A percentile compares a stretch with the other conserved stretches of the same genome.
phyloP scores from a whole-genome alignment of 2,888 invertebrate species.

The Lasioglossum lativentre region DNA sequence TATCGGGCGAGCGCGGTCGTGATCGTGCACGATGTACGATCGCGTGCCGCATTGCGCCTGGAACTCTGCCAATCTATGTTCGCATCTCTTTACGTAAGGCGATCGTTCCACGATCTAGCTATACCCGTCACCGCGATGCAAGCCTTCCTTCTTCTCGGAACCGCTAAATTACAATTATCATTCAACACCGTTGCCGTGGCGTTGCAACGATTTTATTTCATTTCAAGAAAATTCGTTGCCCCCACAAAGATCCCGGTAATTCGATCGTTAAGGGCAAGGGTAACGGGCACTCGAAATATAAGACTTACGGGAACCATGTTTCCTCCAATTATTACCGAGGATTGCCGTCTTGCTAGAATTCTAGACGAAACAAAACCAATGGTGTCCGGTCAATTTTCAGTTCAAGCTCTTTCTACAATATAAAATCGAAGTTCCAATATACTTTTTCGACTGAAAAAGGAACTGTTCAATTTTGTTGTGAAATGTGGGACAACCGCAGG shows the following conservation, averaged over 20 bases:
- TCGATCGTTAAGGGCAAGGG: neutral
- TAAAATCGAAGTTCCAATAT: neutral
- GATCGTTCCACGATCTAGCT: conserved; percentile 35
- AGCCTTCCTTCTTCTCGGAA: conserved; percentile 3
- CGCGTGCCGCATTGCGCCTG: conserved; percentile 81
- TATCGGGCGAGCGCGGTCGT: conserved; percentile 28
- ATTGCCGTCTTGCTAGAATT: neutral
- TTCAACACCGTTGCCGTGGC: neutral
- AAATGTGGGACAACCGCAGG: neutral
- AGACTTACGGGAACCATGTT: neutral
- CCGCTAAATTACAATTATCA: neutral
- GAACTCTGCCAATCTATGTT: conserved; percentile 76
- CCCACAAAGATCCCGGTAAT: neutral
- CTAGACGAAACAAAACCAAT: too few relatives aligned
- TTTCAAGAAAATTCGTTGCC: neutral
- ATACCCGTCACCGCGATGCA: neutral
- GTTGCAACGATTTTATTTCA: neutral
- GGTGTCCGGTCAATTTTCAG: neutral
- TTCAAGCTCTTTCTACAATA: neutral
- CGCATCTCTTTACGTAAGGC: conserved; percentile 63
- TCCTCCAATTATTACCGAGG: neutral
- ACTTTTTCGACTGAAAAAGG: neutral
- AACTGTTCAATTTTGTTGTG: neutral
- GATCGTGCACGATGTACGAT: conserved; percentile 40
- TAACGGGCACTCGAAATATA: neutral